Base-by-base conservation (phyloP, 2,888 invertebrate species). In the Penaeus monodon region DNA sequence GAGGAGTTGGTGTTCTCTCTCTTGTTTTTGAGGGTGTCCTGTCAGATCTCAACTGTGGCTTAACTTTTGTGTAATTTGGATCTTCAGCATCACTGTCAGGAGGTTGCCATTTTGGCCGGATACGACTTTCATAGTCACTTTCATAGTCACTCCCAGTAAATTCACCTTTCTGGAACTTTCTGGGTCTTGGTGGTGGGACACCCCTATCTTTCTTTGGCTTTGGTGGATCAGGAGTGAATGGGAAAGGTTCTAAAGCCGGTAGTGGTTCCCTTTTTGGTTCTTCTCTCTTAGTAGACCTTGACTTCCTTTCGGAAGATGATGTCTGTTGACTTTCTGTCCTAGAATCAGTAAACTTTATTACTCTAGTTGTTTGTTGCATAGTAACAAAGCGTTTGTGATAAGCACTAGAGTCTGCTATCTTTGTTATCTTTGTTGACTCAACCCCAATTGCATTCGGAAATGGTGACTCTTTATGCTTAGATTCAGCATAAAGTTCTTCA, bases 111-210 rank as follows among this genome's bases (percentile, higher is more conserved):
- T 85, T 86, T n/a, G 88, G 84, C 77, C 85, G 85, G 63, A 83
- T 83, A 44, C 79, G 82, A 10, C 76, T 27, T 83, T 95, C 95
- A 89, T 95, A 94, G 91, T 96, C 95, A 91, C 95, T 95, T 92
- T 95, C 95, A 91, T 95, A 95, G 91, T 95, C 95, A 66, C 95
- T 95, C 91, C 94, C 95, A 79, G 93, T 93, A 92, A 94, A 94
- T 92, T 95, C 95, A 90, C 94, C 93, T 92, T 94, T 95, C 29
- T 94, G 92, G 92, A 95, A 95, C 92, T 94, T 95, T 38, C 94
- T 94, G 84, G 95, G 95, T 92, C 94, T 94, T 57, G 94, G 93
- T 78, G 94, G 94, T 49, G 94, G 93, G 57, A 94, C 93, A 10
- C 93, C 88, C 74, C 89, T 88, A 22, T 85, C 85, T 38, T 85